These are phyloP conservation scores for Holocentrus rufus DNA, from an alignment of 2,797 vertebrate genomes.

Conservation along the genomic window DNA sequence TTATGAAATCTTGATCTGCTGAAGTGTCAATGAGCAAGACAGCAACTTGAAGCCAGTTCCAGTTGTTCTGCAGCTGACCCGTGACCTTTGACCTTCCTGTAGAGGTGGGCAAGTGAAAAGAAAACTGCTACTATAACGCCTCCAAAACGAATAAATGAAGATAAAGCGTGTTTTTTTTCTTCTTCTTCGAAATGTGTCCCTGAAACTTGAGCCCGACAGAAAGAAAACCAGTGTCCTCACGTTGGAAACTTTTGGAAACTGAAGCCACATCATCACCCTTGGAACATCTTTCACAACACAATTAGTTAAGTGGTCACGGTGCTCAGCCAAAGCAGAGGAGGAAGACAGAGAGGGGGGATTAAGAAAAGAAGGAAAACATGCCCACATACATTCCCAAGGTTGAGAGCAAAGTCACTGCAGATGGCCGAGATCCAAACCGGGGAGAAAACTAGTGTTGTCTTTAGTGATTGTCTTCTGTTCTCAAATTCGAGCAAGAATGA, in stretches of 20 bases:
- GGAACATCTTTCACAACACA: slow-evolving; percentile 69
- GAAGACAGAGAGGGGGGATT: slow-evolving; percentile 58
- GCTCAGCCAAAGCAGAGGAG: slow-evolving; percentile 55
- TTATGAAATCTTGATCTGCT: neutral
- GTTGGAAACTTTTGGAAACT: slow-evolving; percentile 47
- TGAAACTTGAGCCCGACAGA: neutral
- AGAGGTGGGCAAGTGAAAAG: too few relatives aligned
- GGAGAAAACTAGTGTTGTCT: slow-evolving; percentile 43
- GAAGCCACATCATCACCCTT: slow-evolving; percentile 59
- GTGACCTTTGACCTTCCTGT: too few relatives aligned
- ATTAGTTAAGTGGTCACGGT: slow-evolving; percentile 72
- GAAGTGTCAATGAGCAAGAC: too few relatives aligned
- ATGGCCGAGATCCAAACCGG: slow-evolving; percentile 57
- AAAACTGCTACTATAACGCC: too few relatives aligned
- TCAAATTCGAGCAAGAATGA: slow-evolving; percentile 16
- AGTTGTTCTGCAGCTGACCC: too few relatives aligned
- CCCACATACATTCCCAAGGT: slow-evolving; percentile 65
- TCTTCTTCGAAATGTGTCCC: neutral
- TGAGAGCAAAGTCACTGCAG: slow-evolving; percentile 55
- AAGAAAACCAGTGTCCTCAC: slow-evolving; percentile 32
- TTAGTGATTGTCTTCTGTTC: slow-evolving; percentile 38
- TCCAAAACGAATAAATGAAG: too few relatives aligned
- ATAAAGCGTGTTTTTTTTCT: too few relatives aligned
- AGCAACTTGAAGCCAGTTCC: too few relatives aligned
- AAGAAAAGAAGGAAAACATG: slow-evolving; percentile 52